These are phyloP conservation scores for Lutjanus campechanus DNA, from an alignment of 2,797 vertebrate genomes.

Conservation along the genomic window DNA sequence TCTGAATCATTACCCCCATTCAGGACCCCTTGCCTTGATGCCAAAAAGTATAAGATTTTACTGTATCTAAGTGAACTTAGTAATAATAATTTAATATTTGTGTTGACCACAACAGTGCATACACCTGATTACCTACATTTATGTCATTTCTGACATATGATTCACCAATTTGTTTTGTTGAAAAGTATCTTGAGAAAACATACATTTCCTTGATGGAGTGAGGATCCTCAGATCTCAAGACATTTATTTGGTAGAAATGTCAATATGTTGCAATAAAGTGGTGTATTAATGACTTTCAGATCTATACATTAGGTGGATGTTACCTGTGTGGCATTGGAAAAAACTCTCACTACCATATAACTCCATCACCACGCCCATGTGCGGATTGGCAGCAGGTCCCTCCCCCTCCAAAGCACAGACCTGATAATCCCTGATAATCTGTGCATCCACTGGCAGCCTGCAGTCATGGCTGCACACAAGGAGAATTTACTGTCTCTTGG, in stretches of 20 bases:
- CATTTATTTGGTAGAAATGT: neutral
- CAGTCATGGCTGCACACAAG: slow-evolving; percentile 64
- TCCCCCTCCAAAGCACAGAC: slow-evolving; percentile 51
- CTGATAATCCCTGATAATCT: slow-evolving; percentile 86
- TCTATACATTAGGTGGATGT: neutral
- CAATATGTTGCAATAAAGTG: neutral
- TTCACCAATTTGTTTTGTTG: too few species aligned
- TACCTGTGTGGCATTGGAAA: slow-evolving; percentile 2
- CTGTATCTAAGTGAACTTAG: too few species aligned
- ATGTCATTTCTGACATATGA: neutral
- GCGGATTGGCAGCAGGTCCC: slow-evolving; percentile 53
- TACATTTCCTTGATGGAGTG: too few species aligned
- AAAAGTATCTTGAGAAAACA: too few species aligned
- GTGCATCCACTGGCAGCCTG: slow-evolving; percentile 45
- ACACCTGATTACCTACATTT: neutral
- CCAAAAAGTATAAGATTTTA: too few species aligned
- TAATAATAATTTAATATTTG: too few species aligned
- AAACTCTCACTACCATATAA: neutral
- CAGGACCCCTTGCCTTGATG: too few species aligned
- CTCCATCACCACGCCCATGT: neutral
- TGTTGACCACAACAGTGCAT: too few species aligned
- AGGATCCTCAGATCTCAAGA: neutral
- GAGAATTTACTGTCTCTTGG: slow-evolving; percentile 62
- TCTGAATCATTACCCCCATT: too few species aligned
- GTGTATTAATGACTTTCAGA: neutral